Evolutionary conservation across 2,113 vertebrate genomes (phyloP), one percentile per base, ranked within the genome.

Genomic region (Pelusios castaneus): DNA sequence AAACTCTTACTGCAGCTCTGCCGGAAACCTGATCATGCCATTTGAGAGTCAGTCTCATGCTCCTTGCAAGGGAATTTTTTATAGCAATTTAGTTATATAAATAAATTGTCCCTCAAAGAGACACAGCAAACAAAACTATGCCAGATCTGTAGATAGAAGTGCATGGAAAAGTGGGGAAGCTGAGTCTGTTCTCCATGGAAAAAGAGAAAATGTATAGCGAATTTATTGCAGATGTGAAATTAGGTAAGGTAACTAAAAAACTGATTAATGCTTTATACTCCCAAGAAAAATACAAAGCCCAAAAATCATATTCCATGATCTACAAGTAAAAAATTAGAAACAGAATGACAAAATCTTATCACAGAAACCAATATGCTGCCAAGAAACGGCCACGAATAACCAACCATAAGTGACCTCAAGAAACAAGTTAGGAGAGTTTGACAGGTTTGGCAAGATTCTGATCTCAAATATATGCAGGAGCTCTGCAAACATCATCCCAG

Each of bases 191-290:
- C 96, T 94, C 94, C 43, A 1, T 27, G 21, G 95, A 55, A 70
- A 63, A 76, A 85, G 87, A 84, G 84, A 95, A 92, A 97, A 96
- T 94, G 95, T 92, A 95, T 85, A 93, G 95, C 92, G 95, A 97
- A 96, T 94, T 96, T 95, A 97, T 92, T 84, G 80, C 92, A 34
- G 94, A 73, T 52, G 91, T 22, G 84, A 94, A 95, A 89, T 96
- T 91, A 92, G 93, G 75, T 81, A 85, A 93, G 96, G 90, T 19
- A 52, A 95, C 85, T 52, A 47, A 86, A 90, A 89, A 95, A 96
- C 56, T 79, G 2, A 86, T 70, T 85, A 79, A 92, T 75, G 89
- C 89, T 85, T 95, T 85, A n/a, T 81, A 0, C 63, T 79, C 92
- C 88, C 24, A 19, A 90, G 52, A 21, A 96, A 96, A 92, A 84